Evolutionary conservation across 2,113 vertebrate species (phyloP).

Genomic region (Xiphorhynchus elegans): DNA sequence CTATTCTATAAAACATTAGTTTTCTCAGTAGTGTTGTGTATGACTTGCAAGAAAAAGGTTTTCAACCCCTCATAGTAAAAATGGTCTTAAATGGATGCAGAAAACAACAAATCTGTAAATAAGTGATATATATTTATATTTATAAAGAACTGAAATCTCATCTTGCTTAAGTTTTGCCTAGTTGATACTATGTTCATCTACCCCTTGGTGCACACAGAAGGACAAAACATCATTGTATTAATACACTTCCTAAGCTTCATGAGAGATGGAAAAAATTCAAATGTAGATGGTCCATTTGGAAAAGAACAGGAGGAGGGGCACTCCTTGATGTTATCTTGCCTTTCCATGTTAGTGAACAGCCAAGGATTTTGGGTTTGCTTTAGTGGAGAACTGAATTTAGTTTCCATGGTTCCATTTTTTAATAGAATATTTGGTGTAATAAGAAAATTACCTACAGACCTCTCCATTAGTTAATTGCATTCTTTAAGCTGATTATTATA

Average conservation of each 20-base stretch:
- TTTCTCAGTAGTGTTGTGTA: accelerated
- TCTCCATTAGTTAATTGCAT: background rate
- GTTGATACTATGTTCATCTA: background rate
- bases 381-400: background rate
- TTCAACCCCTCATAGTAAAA: background rate
- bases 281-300: background rate
- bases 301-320: background rate
- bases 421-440: background rate
- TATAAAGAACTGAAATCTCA: background rate
- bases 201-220: background rate
- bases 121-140: background rate
- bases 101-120: background rate
- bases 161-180: background rate
- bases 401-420: background rate
- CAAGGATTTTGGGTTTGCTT: background rate
- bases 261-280: background rate
- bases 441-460: background rate
- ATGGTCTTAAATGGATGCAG: background rate
- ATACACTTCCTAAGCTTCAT: background rate
- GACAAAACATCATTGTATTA: background rate
- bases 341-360: background rate
- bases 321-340: background rate
- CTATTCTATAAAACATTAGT: background rate
- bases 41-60: background rate
- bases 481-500: slow-evolving; percentile 1